Evolutionary conservation across 2,113 vertebrate species (phyloP), one percentile per base, ranked within the genome.

Genomic region (Microcebus lehilahytsara): DNA sequence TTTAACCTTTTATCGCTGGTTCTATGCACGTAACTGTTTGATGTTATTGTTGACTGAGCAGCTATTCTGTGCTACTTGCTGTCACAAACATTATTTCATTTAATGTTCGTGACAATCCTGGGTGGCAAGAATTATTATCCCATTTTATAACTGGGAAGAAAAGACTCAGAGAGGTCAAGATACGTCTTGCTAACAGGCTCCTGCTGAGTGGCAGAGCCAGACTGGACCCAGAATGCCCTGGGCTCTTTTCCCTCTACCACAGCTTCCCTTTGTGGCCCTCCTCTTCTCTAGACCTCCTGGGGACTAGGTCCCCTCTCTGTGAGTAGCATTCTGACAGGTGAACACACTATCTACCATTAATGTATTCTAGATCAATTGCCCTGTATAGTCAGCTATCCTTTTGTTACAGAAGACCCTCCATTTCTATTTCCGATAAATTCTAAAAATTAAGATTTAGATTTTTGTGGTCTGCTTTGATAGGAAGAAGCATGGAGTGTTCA

Each of bases 21-120:
- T 83, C 51, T 46, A 10, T 25, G 69, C 66, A n/a, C 30, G 53
- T 69, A 56, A 42, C 5, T 40, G 32, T 71, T 17, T 56, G 78
- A 66, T 14, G 17, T 37, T 56, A 46, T 11, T 66, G 20, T 27
- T 91, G 37, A 93, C 13, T 72, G 19, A 37, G 62, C 46, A 84
- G 49, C 12, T 72, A 30, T 20, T 77, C 17, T 84, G 3, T 12
- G 30, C 71, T 62, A n/a, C 64, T 46, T 93, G 62, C 89, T 90
- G 74, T 90, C 71, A 94, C 5, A 83, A 90, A 93, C 42, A 66
- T 79, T 79, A 88, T 78, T 92, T 84, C 32, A 62, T 80, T 83
- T 85, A 66, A 86, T 84, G 53, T 69, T 93, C 32, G 66, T 23
- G 32, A 56, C 25, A 84, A 83, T 25, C 23, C 40, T 67, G 46